Evolutionary conservation across 2,888 invertebrate genomes (phyloP).

Genomic region (Ectemnius cavifrons): DNA sequence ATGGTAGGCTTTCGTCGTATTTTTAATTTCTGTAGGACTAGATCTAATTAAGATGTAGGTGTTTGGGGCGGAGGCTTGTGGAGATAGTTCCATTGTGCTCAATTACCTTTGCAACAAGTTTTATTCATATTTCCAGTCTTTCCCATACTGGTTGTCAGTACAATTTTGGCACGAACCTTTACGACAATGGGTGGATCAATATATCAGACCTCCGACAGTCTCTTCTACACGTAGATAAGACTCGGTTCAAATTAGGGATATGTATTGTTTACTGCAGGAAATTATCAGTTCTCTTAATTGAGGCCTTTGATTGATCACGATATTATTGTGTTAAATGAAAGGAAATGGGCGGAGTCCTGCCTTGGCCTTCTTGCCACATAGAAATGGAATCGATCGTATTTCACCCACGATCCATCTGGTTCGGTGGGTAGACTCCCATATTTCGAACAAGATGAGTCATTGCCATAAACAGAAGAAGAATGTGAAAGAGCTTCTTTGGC

Average conservation of each 20-base stretch:
- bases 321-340: too few relatives aligned
- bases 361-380: too few relatives aligned
- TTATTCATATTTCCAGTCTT: neutral
- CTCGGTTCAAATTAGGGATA: neutral
- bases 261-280: neutral
- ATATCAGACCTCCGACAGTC: constrained; percentile 43
- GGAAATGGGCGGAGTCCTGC: too few relatives aligned
- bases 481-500: constrained; percentile 63
- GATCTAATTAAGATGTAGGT: too few relatives aligned
- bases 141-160: constrained; percentile 21
- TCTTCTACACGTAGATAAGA: constrained; percentile 38
- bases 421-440: neutral
- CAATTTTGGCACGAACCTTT: constrained; percentile 27
- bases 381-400: too few relatives aligned
- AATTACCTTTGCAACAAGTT: constrained; percentile 48
- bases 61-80: too few relatives aligned
- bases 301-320: too few relatives aligned
- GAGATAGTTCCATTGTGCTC: neutral
- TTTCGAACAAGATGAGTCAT: constrained; percentile 57
- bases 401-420: neutral
- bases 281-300: too few relatives aligned
- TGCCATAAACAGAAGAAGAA: constrained; percentile 52
- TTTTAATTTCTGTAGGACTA: too few relatives aligned
- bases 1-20: too few relatives aligned
- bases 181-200: constrained; percentile 43